Evolutionary conservation across 1,140 invertebrate species (phyloP).

Genomic region (Oedothorax gibbosus): DNA sequence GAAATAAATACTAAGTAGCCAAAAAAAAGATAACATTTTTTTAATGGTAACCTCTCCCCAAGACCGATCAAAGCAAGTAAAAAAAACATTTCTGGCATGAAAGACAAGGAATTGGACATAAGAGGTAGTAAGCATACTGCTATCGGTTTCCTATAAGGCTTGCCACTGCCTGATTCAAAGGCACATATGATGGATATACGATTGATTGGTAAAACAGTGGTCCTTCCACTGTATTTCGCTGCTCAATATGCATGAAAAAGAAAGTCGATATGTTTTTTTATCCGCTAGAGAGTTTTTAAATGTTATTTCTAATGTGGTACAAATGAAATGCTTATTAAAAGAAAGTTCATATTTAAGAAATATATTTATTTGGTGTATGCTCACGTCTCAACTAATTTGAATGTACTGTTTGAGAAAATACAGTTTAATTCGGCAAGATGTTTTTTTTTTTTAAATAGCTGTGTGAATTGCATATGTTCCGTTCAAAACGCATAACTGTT

Average conservation of each 20-base stretch:
- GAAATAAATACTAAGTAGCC: neutral
- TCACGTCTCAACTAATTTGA: too few species aligned
- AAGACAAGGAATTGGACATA: slow-evolving; percentile 12
- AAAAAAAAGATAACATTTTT: neutral
- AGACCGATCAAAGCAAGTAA: slow-evolving; percentile 9
- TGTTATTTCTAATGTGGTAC: neutral
- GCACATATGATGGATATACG: slow-evolving; percentile 14
- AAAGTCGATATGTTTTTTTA: neutral
- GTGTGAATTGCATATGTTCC: too few species aligned
- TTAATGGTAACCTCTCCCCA: neutral
- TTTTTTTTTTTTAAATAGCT: too few species aligned
- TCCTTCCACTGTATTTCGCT: neutral
- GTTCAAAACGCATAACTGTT: too few species aligned
- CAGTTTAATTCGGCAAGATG: too few species aligned
- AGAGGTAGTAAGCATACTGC: neutral
- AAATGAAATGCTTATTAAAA: neutral
- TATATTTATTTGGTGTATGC: neutral
- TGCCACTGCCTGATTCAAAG: slow-evolving; percentile 9
- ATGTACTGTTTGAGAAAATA: too few species aligned
- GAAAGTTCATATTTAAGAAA: neutral
- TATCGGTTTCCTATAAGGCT: slow-evolving; percentile 46
- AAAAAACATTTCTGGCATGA: neutral
- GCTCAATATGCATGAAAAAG: slow-evolving; percentile 9
- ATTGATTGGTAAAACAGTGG: slow-evolving; percentile 30
- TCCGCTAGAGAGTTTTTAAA: neutral